Evolutionary conservation across 1,140 invertebrate species (phyloP), one percentile per base, ranked within the genome.

Genomic region (Medauroidea extradentata): DNA sequence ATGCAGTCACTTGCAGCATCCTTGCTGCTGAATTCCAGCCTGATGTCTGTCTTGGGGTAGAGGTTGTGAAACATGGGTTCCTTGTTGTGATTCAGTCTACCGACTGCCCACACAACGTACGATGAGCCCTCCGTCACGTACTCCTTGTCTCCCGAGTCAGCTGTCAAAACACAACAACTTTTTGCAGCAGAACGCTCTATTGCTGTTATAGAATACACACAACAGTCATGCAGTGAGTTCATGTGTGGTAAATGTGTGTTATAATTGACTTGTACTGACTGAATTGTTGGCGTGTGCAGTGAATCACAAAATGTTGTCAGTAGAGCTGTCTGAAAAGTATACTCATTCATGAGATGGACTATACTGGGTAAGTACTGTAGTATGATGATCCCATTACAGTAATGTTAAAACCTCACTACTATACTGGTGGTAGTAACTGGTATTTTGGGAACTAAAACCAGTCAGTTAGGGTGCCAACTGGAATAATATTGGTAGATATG

Each of bases 41-140:
- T 76, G 0, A 88, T 73, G 69, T 87, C 80, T 18, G 79, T 76
- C 68, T 87, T 87, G 13, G 88, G 89, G 75, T 90, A 93, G 51
- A 87, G 68, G 52, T 90, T 85, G 71, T 96, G 93, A 71, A 91
- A 94, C 53, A 84, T 84, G 0, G 93, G 93, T 68, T 93, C 88
- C 42, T 85, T 85, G 53, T 85, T 86, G 14, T 82, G 77, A 69
- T 93, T 90, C 49, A 94, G 73, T 59, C 82, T 81, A 11, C 94
- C 94, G 18, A 95, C 74, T 0, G 92, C 90, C 93, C 93, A 96
- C 5, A 95, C 80, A 14, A 93, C 78, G 65, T 84, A 89, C 23
- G 84, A 81, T 2, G 79, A 71, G 21, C 79, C 77, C 58, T 91
- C 84, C 2, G 82, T 80, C 3, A 81, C 77, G 71, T 85, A 90